Evolutionary conservation across 2,797 vertebrate species (phyloP), one percentile per base, ranked within the genome.

Genomic region (Kryptolebias ocellatus): DNA sequence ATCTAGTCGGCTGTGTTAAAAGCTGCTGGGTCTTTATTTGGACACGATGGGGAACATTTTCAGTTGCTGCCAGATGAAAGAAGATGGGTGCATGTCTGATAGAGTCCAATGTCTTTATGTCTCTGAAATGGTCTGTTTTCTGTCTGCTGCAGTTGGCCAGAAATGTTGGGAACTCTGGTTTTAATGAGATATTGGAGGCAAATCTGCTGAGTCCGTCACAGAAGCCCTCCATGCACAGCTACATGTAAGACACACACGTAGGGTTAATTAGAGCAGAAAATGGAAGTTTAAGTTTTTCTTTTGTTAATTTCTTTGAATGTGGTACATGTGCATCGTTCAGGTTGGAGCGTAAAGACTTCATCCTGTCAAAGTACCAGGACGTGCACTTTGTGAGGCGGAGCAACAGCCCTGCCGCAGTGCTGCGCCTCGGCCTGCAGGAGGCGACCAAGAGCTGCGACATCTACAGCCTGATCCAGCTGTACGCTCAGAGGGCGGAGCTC

Each of bases 111-210:
- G 24, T 27, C 20, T 24, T 27, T 28, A 5, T 27, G 29, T 15
- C 15, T 17, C 53, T 34, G 20, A 54, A n/a, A 50, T 24, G 4
- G 18, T 15, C 18, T 51, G 31, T 39, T 50, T 15, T 27, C 39
- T 54, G 15, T 76, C 74, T 82, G 56, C 73, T 69, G 85, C 84
- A 91, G 89, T 61, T 91, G 79, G 95, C 86, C 0, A 93, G 91
- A 66, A 95, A 95, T 47, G 93, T 96, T 12, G 93, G 95, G 7
- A 96, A 96, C 75, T 90, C 91, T 18, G 92, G 89, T 59, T 96
- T 96, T 88, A 96, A 96, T 34, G 87, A 92, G 47, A 93, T 96
- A 28, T 79, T 95, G 80, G 95, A 96, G 80, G 94, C 92, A 0
- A 95, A 87, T 67, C 92, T 96, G 18, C 81, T 86, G 56, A 94